Base-by-base conservation (phyloP, 2,888 invertebrate genomes). In the Fissipunctia ypsillon region DNA sequence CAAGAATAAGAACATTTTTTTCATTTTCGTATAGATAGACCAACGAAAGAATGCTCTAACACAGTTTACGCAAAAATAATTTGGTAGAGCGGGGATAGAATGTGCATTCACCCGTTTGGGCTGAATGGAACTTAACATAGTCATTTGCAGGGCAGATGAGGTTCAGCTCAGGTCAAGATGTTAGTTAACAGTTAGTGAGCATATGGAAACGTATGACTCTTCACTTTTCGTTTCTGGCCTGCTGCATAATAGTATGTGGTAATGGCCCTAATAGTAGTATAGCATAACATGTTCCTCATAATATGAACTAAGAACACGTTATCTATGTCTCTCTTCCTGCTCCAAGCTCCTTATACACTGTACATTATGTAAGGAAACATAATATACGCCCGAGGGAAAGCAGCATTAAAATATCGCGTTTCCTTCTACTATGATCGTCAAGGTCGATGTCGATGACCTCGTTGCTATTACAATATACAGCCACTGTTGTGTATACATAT, bases 391-490 rank as follows among this genome's bases (percentile, higher is more conserved):
- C 22, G 45, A 72, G 52, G 48, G 73, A 79, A 50, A 56, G 19
- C 48, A 61, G 48, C 65, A 66, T 78, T 79, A 66, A 72, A 79
- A 69, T 73, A 57, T 83, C 65, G 41, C 22, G 16, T 73, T 83
- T 71, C 67, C 48, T 60, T 56, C 31, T 72, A 50, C 38, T 68
- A 73, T 52, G 60, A 56, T 48, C 61, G 48, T 76, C 83, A 84
- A 76, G 75, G 73, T 65, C n/a, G 35, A 60, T 50, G 73, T 78
- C 61, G 28, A 73, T 72, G 69, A 76, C 71, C 73, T 76, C 69
- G 68, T 52, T 60, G 25, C 31, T 31, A 22, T 14, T 22, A 54
- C 9, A 48, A 41, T 31, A 57, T 45, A 45, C 31, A 68, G 19
- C 25, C n/a, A 41, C 61, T 69, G 31, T 41, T 61, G 48, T 66